Percentiles rank a stretch among this genome's conserved stretches.
These are phyloP conservation scores for Neocrepidodera transversa DNA, from an alignment of 2,888 invertebrate genomes.

Conservation along the genomic window DNA sequence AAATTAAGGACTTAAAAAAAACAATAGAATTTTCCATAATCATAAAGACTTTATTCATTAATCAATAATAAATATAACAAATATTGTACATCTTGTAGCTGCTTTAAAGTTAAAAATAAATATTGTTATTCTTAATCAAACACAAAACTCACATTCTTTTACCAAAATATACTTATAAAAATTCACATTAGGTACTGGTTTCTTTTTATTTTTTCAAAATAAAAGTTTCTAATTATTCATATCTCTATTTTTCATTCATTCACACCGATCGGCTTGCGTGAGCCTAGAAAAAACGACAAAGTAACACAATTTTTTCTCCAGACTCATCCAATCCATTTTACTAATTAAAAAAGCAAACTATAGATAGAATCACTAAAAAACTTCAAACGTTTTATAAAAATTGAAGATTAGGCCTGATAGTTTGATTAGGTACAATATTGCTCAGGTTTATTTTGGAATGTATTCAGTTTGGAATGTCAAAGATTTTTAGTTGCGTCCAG, in stretches of 20 bases:
- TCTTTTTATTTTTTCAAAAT: slow-evolving; percentile 49
- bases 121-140: slow-evolving; percentile 39
- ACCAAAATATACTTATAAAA: slow-evolving; percentile 58
- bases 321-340: slow-evolving; percentile 32
- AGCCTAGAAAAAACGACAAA: slow-evolving; percentile 43
- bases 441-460: slow-evolving; percentile 53
- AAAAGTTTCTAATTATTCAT: slow-evolving; percentile 37
- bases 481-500: too few relatives aligned
- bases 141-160: slow-evolving; percentile 36
- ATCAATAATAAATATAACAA: slow-evolving; percentile 53
- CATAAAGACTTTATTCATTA: slow-evolving; percentile 49
- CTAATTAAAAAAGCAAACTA: slow-evolving; percentile 40
- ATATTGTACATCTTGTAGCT: slow-evolving; percentile 49
- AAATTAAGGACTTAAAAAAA: too few relatives aligned
- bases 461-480: slow-evolving; percentile 54
- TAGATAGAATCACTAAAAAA: slow-evolving; percentile 40
- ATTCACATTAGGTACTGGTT: slow-evolving; percentile 56
- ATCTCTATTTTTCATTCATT: slow-evolving; percentile 27
- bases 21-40: slow-evolving; percentile 30
- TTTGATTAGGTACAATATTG: slow-evolving; percentile 51
- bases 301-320: slow-evolving; percentile 35
- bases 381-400: slow-evolving; percentile 47
- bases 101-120: slow-evolving; percentile 51
- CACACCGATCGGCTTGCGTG: slow-evolving; percentile 38
- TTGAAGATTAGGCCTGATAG: slow-evolving; percentile 50